phyloP scores from a whole-genome alignment of 1,140 invertebrate species.

The Sogatella furcifera region DNA sequence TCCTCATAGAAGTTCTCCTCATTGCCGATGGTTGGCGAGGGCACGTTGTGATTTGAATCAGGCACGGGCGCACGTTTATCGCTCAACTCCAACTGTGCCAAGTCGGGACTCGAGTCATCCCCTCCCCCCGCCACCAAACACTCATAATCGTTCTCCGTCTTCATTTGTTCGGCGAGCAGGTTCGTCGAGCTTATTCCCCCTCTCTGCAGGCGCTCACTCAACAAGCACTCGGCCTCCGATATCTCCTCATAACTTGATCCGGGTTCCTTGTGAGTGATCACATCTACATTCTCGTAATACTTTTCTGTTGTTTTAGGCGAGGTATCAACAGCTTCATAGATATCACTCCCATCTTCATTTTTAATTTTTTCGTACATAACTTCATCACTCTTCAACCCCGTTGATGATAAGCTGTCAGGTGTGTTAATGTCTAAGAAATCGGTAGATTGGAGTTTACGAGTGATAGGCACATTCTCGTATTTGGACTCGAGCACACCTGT shows the following conservation, averaged over 20 bases:
- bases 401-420: neutral
- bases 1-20: slow-evolving; percentile 25
- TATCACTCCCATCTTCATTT: slow-evolving; percentile 1
- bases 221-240: slow-evolving; percentile 6
- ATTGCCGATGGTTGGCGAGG: neutral
- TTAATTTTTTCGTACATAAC: slow-evolving; percentile 12
- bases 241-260: slow-evolving; percentile 14
- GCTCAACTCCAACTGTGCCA: neutral
- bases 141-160: slow-evolving; percentile 18
- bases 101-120: slow-evolving; percentile 14
- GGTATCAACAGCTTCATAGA: slow-evolving; percentile 11
- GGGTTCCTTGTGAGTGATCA: neutral
- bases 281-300: slow-evolving; percentile 9
- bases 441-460: neutral
- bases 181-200: slow-evolving; percentile 5
- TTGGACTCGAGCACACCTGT: slow-evolving; percentile 9
- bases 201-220: slow-evolving; percentile 3
- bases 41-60: slow-evolving; percentile 12
- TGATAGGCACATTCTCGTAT: slow-evolving; percentile 2
- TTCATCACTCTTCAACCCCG: slow-evolving; percentile 6
- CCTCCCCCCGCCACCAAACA: slow-evolving; percentile 6
- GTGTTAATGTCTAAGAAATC: neutral
- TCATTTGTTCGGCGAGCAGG: slow-evolving; percentile 11
- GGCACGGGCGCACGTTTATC: neutral
- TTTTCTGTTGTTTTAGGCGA: neutral